These are phyloP conservation scores for Holocentrus rufus DNA, from an alignment of 2,797 vertebrate species.

Conservation along the genomic window DNA sequence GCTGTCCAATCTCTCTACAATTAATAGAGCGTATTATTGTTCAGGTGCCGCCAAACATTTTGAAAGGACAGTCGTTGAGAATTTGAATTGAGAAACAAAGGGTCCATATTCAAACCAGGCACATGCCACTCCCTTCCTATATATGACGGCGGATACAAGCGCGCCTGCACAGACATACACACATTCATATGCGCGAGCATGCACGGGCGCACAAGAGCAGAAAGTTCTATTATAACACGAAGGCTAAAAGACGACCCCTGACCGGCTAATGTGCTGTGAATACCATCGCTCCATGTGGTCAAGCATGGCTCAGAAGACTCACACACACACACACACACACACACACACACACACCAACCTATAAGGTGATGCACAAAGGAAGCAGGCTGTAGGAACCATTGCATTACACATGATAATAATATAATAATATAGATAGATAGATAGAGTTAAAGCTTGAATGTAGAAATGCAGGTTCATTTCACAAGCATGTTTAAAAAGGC, in stretches of 20 bases:
- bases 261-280: background rate
- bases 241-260: background rate
- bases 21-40: background rate
- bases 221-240: background rate
- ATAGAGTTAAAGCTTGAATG: too few relatives aligned
- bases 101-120: too few relatives aligned
- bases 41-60: background rate
- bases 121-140: too few relatives aligned
- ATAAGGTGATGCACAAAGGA: background rate
- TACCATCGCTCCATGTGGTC: background rate
- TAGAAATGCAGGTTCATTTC: too few relatives aligned
- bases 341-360: slow-evolving; percentile 3
- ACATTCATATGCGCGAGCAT: background rate
- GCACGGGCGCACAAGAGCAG: background rate
- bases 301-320: background rate
- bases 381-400: too few relatives aligned
- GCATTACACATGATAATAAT: too few relatives aligned
- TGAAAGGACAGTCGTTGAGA: background rate
- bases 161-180: background rate
- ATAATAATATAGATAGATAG: too few relatives aligned
- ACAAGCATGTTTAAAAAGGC: too few relatives aligned
- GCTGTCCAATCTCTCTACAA: background rate
- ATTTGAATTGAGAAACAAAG: background rate
- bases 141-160: background rate
- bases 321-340: background rate